A percentile compares a stretch with the other conserved stretches of the same genome.
phyloP scores from a whole-genome alignment of 2,888 invertebrate species.

The Harpagoxenus sublaevis region DNA sequence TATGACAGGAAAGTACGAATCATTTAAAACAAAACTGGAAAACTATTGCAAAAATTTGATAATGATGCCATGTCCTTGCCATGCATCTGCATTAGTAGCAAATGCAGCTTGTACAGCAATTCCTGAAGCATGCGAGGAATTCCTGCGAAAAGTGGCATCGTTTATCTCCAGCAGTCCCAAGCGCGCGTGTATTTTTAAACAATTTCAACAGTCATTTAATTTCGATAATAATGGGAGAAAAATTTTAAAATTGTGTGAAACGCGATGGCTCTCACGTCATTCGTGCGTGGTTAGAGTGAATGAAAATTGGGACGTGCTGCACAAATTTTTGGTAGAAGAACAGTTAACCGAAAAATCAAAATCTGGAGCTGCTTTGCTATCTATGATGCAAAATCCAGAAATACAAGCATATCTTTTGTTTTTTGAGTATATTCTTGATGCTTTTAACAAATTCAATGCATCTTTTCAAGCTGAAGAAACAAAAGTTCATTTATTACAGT shows the following conservation, averaged over 20 bases:
- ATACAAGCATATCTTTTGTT: not conserved
- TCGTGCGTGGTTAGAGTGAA: not conserved
- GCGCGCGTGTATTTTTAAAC: not conserved
- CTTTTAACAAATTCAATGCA: not conserved
- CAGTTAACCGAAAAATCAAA: not conserved
- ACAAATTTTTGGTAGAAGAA: not conserved
- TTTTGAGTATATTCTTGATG: not conserved
- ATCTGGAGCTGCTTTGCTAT: too few relatives aligned
- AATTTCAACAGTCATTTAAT: not conserved
- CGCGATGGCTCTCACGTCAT: slow-evolving; percentile 1
- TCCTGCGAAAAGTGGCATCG: not conserved
- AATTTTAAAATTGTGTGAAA: not conserved
- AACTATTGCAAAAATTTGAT: not conserved
- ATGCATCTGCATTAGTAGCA: not conserved
- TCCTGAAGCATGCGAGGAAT: not conserved
- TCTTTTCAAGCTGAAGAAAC: not conserved
- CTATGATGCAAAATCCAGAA: too few relatives aligned
- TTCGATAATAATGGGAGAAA: not conserved
- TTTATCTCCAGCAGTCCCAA: not conserved
- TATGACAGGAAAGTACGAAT: slow-evolving; percentile 2
- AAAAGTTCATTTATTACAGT: not conserved
- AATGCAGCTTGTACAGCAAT: slow-evolving; percentile 4
- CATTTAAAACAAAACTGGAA: not conserved
- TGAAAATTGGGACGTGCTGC: not conserved
- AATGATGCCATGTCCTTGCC: not conserved